Conservation (phyloP, 1,140 invertebrate species). For the Drosophila oshimai region DNA sequence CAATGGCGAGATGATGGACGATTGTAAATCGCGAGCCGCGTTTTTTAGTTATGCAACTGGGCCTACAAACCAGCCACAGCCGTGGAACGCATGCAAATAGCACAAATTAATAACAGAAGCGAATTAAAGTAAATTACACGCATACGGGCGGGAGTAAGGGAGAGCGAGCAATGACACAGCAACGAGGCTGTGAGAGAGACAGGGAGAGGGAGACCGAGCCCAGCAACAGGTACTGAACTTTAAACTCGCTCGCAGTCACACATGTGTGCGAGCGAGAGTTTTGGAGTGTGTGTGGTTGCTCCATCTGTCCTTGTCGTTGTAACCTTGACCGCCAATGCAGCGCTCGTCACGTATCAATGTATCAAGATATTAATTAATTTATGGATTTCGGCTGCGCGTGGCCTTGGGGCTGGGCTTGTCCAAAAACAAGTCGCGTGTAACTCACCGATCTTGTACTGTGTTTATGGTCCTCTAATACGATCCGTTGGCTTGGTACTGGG, state of each 20-base stretch:
- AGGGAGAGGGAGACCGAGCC: slow-evolving; percentile 7
- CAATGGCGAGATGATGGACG: no score
- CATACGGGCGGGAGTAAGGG: background rate
- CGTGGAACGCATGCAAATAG: slow-evolving; percentile 8
- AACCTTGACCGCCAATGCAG: slow-evolving; percentile 69
- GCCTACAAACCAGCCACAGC: background rate
- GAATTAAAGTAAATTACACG: slow-evolving; percentile 37
- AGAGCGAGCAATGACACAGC: slow-evolving; percentile 31
- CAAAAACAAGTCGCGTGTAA: background rate
- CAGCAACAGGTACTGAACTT: slow-evolving; percentile 73
- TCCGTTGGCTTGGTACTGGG: background rate
- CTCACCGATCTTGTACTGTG: slow-evolving; percentile 12
- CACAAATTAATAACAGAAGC: slow-evolving; percentile 20
- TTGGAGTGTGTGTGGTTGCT: slow-evolving; percentile 7
- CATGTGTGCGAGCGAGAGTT: background rate
- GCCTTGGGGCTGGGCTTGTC: background rate
- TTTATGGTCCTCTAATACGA: background rate
- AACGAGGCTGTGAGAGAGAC: slow-evolving; percentile 23
- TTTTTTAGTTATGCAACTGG: background rate
- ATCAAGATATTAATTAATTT: slow-evolving; percentile 35
- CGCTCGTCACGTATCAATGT: background rate
- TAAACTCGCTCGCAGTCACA: slow-evolving; percentile 33
- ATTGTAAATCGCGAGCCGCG: no score
- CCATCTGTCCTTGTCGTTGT: slow-evolving; percentile 51
- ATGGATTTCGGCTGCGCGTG: slow-evolving; percentile 26